Evolutionary conservation across 1,140 invertebrate genomes (phyloP).

Genomic region (Diachasmimorpha longicaudata): DNA sequence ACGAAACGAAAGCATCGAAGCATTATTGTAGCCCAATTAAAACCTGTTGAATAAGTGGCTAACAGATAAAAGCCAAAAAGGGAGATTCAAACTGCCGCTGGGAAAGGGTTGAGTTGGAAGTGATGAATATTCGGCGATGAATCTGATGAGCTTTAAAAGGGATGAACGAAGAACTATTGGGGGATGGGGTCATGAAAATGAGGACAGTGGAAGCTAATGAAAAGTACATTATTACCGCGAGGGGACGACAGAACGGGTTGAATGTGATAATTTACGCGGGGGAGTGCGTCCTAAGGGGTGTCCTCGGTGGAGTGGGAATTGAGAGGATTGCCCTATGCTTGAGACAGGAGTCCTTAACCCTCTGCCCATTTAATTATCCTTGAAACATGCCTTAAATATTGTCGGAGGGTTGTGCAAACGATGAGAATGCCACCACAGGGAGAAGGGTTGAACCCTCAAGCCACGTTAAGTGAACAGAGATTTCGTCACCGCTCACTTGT

Average conservation of each 20-base stretch:
- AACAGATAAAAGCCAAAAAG: background rate
- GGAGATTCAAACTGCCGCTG: background rate
- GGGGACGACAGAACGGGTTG: conserved; percentile 26
- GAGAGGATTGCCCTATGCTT: background rate
- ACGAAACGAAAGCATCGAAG: background rate
- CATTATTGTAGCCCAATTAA: conserved; percentile 19
- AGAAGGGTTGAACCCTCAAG: conserved; percentile 33
- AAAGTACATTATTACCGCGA: conserved; percentile 37
- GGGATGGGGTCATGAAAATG: background rate
- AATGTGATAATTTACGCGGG: conserved; percentile 38
- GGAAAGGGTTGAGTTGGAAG: conserved; percentile 27
- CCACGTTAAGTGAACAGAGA: conserved; percentile 31
- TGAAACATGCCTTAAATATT: conserved; percentile 41
- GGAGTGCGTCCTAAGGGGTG: background rate
- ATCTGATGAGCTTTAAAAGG: background rate
- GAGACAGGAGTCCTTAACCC: conserved; percentile 21
- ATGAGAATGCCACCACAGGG: conserved; percentile 20
- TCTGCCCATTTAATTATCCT: conserved; percentile 37
- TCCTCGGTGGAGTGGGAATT: background rate
- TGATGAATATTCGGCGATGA: conserved; percentile 34
- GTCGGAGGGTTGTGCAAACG: conserved; percentile 30
- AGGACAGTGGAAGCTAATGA: conserved; percentile 32
- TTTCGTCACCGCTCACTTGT: conserved; percentile 22
- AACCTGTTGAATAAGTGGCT: conserved; percentile 29
- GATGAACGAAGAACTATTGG: background rate